phyloP scores from a whole-genome alignment of 2,888 invertebrate species.

The Polydesmus complanatus region DNA sequence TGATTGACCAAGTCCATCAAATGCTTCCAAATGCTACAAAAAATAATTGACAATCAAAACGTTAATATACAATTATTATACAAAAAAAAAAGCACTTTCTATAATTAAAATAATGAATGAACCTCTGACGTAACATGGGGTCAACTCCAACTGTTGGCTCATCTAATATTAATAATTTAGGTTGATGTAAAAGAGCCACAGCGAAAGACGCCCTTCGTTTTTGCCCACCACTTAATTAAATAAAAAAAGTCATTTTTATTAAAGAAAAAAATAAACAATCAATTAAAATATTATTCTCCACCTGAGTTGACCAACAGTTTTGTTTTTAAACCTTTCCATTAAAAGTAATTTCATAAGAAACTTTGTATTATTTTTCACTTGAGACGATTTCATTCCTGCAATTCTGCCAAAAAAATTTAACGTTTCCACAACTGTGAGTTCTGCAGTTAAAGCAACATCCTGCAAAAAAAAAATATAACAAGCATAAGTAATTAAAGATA shows the following conservation, averaged over 20 bases:
- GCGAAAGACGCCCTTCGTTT: conserved; percentile 82
- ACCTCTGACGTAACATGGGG: conserved; percentile 47
- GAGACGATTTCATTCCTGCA: conserved; percentile 72
- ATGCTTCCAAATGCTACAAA: conserved; percentile 77
- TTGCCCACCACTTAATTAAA: conserved; percentile 63
- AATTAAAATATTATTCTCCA: not conserved
- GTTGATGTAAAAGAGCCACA: conserved; percentile 82
- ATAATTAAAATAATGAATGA: too few species aligned
- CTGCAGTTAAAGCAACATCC: conserved; percentile 31
- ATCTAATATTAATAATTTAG: conserved; percentile 76
- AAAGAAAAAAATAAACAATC: not conserved
- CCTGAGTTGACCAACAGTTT: conserved; percentile 63
- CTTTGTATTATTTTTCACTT: conserved; percentile 64
- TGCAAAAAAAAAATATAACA: not conserved
- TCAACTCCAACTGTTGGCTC: conserved; percentile 90
- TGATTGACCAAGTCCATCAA: conserved; percentile 77
- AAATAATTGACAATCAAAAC: not conserved
- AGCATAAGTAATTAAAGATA: not conserved
- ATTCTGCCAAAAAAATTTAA: conserved; percentile 95
- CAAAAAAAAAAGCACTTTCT: too few species aligned
- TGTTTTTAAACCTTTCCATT: conserved; percentile 61
- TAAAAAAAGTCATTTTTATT: conserved; percentile 9
- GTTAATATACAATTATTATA: too few species aligned
- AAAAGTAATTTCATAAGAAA: conserved; percentile 85
- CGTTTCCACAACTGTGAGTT: conserved; percentile 80